These are phyloP conservation scores for Phortica magna DNA, from an alignment of 2,888 invertebrate species.

Conservation along the genomic window DNA sequence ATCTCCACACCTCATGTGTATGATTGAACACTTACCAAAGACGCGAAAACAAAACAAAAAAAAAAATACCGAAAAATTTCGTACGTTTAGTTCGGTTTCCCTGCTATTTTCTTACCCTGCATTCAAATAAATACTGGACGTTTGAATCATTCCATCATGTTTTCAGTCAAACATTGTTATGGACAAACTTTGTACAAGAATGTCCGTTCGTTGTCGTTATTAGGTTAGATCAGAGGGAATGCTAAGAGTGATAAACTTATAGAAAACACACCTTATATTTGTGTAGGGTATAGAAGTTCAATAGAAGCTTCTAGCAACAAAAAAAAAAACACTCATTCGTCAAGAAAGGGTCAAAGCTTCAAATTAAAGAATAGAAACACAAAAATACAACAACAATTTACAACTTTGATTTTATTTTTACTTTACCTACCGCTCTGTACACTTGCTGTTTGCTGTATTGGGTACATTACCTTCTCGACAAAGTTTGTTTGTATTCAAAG, in stretches of 20 bases:
- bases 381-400: slow-evolving; percentile 2
- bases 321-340: slow-evolving; percentile 8
- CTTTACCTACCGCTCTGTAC: background rate
- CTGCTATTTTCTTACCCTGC: no score
- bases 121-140: no score
- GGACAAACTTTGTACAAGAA: no score
- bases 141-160: no score
- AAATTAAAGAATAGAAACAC: slow-evolving; percentile 43
- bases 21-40: slow-evolving; percentile 54
- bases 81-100: no score
- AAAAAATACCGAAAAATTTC: slow-evolving; percentile 39
- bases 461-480: no score
- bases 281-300: slow-evolving; percentile 23
- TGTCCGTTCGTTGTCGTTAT: no score
- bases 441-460: no score
- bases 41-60: slow-evolving; percentile 35
- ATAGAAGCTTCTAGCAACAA: background rate
- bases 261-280: background rate
- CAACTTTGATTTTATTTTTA: background rate
- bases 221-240: no score
- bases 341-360: slow-evolving; percentile 32
- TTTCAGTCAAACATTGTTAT: no score
- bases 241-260: no score
- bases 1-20: slow-evolving; percentile 58
- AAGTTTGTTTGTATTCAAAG: no score